Base-by-base conservation (phyloP, 53 echinoderm and acorn worm species). In the Arbacia lixula region DNA sequence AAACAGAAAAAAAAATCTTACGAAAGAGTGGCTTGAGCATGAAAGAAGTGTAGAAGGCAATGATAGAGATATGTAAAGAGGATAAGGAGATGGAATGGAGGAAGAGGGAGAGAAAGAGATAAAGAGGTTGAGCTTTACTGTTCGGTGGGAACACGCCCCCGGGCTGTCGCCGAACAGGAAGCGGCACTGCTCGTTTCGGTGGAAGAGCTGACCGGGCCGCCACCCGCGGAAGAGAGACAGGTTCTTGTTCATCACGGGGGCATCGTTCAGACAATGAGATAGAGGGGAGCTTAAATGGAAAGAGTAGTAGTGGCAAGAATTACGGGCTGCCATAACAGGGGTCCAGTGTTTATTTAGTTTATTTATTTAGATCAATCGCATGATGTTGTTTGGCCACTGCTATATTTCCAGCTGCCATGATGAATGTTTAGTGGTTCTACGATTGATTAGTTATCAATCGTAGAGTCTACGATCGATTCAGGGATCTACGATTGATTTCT, bases 181-280 rank as follows among this genome's bases (percentile, higher is more conserved):
- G 19, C 35, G 31, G 36, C 75, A 75, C 36, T 75, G 75, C 21
- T 75, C 75, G 24, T 75, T 32, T 25, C 75, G 56, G 16, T 75
- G 75, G 16, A 75, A 75, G 31, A 75, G 33, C 20, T 75, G 75
- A 40, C 75, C 75, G 20, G 75, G 75, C 19, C 37, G 75, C 75
- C 75, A 75, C 2, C 75, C 75, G 4, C 75, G 75, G 55, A 53
- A 54, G 24, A 75, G 56, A 0, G 75, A 37, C 5, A 75, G 55
- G 56, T 75, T 54, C 19, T 75, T 75, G 35, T 52, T 75, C 53
- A 75, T 53, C n/a, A n/a, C 40, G 2, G 75, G 75, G n/a, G 31
- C 31, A 22, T 75, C 55, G 20, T 75, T 75, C 11, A 75, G 36
- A 27, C 75, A 75, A 22, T 54, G 53, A 20, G 75, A 53, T 53